phyloP scores from a whole-genome alignment of 2,888 invertebrate genomes.

The Julus scandinavius region DNA sequence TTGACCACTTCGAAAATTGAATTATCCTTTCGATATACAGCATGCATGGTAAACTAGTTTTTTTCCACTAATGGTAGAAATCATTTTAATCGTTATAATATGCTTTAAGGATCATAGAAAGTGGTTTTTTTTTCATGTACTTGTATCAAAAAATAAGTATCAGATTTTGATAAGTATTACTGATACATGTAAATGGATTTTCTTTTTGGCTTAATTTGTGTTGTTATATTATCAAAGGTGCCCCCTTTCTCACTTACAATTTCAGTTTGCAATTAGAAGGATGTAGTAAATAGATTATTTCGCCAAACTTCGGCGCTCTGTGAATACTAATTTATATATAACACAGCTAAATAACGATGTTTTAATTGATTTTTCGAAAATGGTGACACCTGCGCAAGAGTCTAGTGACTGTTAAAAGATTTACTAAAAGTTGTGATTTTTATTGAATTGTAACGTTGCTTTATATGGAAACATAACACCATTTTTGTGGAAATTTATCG shows the following conservation, averaged over 20 bases:
- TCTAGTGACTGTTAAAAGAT: too few species aligned
- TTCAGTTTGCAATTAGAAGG: background rate
- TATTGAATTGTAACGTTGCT: too few species aligned
- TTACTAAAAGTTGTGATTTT: too few species aligned
- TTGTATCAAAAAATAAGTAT: background rate
- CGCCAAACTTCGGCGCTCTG: too few species aligned
- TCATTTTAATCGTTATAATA: background rate
- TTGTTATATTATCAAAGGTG: background rate
- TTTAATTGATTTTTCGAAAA: too few species aligned
- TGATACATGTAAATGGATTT: background rate
- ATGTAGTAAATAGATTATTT: background rate
- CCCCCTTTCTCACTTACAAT: background rate
- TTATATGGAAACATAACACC: too few species aligned
- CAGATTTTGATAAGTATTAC: background rate
- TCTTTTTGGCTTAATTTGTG: background rate
- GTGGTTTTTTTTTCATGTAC: background rate
- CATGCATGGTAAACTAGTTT: background rate
- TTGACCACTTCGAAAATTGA: conserved; percentile 24
- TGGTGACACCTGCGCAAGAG: too few species aligned
- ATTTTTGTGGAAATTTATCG: too few species aligned
- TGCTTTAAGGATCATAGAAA: background rate
- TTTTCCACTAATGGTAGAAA: background rate
- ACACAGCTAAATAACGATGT: too few species aligned
- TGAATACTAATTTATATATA: too few species aligned
- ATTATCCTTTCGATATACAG: background rate